Conservation (phyloP, 2,797 vertebrate genomes). For the Argyrosomus regius region DNA sequence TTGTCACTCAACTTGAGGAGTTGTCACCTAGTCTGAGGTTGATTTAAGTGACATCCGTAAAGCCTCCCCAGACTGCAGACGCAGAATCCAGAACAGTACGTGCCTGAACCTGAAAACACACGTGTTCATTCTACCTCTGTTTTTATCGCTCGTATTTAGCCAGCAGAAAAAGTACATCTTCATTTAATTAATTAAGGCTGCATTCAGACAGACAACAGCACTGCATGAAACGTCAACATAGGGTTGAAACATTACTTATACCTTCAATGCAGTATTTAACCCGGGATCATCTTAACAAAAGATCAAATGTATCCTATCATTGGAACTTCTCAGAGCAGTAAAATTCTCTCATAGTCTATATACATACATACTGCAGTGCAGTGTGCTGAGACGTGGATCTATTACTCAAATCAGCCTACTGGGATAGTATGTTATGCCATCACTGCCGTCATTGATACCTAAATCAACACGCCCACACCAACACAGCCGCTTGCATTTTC, state of each 20-base stretch:
- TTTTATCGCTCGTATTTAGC: background rate
- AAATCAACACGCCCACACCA: too few relatives aligned
- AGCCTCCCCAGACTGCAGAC: background rate
- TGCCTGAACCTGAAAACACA: background rate
- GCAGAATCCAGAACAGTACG: background rate
- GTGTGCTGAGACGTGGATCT: too few relatives aligned
- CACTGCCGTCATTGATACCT: background rate
- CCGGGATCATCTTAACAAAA: too few relatives aligned
- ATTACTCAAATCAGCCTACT: too few relatives aligned
- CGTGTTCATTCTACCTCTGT: background rate
- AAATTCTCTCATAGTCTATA: too few relatives aligned
- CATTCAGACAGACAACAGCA: background rate
- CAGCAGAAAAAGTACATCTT: background rate
- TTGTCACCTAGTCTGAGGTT: background rate
- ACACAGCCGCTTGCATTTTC: background rate
- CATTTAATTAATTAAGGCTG: background rate
- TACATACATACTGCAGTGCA: too few relatives aligned
- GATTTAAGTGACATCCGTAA: background rate
- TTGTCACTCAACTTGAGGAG: slow-evolving; percentile 5
- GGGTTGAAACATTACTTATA: too few relatives aligned
- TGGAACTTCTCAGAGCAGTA: too few relatives aligned
- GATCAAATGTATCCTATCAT: too few relatives aligned
- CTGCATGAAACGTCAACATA: background rate
- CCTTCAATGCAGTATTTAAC: too few relatives aligned
- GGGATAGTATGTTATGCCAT: background rate